Base-by-base conservation (phyloP, 2,888 invertebrate genomes). In the Diachrysia chrysitis region DNA sequence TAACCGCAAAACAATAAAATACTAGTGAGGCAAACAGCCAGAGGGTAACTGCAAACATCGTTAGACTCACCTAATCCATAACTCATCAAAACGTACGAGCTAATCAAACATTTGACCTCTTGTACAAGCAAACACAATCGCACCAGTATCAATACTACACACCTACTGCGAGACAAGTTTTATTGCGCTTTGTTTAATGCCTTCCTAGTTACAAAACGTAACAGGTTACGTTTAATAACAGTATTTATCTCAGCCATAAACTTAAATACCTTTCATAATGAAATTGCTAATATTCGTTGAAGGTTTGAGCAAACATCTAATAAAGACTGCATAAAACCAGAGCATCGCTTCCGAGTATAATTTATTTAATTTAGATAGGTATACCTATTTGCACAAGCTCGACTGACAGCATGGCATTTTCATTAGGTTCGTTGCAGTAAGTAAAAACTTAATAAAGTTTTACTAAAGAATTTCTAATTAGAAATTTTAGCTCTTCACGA, bases 391-490 rank as follows among this genome's bases (percentile, higher is more conserved):
- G 53, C 64, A 25, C 60, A 54, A 70, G 69, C 65, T 64, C 83
- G 87, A 89, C 89, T 92, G 93, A 93, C 92, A 90, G 84, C 83
- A 83, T 78, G 93, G 92, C 86, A 93, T 94, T 95, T 93, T 94
- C 94, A 95, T 95, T 93, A 94, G 92, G 87, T 90, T 89, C 88
- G 89, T 89, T 92, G 91, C 90, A 91, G 89, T 90, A 92, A 89
- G 92, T 94, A 95, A 95, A 95, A 95, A 95, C 94, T 94, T 95
- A 92, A 93, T 93, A 94, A 94, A 94, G 90, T 94, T 93, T 92
- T 86, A 91, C 91, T 91, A 84, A 94, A 94, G 95, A 95, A 95
- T 95, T 94, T 95, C 91, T 95, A 95, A 95, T 95, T 95, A 95
- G 93, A 94, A 93, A 95, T 92, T 93, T 94, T 92, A 95, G 92